Evolutionary conservation across 64 coral and sea anemone genomes (phyloP).

Genomic region (Actinia equina): DNA sequence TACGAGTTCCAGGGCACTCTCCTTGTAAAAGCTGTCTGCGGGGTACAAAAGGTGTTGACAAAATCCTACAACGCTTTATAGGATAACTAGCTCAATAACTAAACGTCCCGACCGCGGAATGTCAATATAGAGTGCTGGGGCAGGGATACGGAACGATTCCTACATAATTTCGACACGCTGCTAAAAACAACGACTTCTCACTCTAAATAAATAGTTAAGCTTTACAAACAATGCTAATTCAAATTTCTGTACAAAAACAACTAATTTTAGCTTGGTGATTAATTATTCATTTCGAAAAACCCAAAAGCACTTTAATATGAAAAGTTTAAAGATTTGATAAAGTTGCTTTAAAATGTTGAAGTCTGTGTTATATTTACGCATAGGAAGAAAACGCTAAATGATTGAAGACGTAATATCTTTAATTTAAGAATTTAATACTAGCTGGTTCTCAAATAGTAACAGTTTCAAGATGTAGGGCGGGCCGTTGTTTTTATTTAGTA

Average conservation of each 20-base stretch:
- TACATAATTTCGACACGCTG: background rate
- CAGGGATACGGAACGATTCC: background rate
- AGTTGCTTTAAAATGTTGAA: background rate
- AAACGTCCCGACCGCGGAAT: background rate
- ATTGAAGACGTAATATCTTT: background rate
- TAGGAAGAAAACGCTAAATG: background rate
- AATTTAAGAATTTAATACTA: background rate
- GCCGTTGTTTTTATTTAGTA: background rate
- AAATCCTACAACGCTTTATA: background rate
- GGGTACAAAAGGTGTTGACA: background rate
- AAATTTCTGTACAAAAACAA: background rate
- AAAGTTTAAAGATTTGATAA: background rate
- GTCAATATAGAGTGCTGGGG: background rate
- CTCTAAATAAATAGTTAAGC: background rate
- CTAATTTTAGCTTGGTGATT: background rate
- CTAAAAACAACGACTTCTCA: background rate
- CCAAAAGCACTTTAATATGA: background rate
- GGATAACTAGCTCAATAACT: background rate
- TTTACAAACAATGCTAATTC: conserved; percentile 1
- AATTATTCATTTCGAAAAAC: background rate
- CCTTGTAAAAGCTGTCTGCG: background rate
- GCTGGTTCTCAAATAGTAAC: background rate
- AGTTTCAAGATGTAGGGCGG: background rate
- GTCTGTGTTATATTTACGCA: background rate
- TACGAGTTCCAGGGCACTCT: background rate